These are phyloP conservation scores for Parnassius apollo DNA, from an alignment of 2,888 invertebrate species.

Conservation along the genomic window DNA sequence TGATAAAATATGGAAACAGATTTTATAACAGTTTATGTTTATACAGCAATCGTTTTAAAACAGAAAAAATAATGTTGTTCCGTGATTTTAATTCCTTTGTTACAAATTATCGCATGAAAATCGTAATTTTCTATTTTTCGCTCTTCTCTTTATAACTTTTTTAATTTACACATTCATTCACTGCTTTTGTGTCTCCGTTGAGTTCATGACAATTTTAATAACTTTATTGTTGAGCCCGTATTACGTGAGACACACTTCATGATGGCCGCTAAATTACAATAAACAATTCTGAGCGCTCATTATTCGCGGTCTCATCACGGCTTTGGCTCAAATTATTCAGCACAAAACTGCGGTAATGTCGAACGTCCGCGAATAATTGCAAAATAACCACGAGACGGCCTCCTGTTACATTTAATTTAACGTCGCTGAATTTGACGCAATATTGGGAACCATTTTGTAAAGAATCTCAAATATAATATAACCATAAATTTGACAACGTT, in stretches of 20 bases:
- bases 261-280: slow-evolving; percentile 72
- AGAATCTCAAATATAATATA: slow-evolving; percentile 36
- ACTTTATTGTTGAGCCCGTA: slow-evolving; percentile 61
- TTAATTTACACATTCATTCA: slow-evolving; percentile 36
- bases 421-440: slow-evolving; percentile 59
- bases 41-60: background rate
- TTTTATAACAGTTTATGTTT: no score
- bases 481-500: slow-evolving; percentile 28
- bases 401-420: slow-evolving; percentile 69
- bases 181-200: slow-evolving; percentile 39
- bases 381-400: slow-evolving; percentile 70
- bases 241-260: slow-evolving; percentile 69
- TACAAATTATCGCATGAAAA: slow-evolving; percentile 6
- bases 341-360: slow-evolving; percentile 70
- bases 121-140: slow-evolving; percentile 6
- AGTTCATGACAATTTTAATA: slow-evolving; percentile 61
- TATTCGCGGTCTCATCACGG: slow-evolving; percentile 71
- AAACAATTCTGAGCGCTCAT: slow-evolving; percentile 75
- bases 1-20: no score
- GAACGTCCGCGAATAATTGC: slow-evolving; percentile 75
- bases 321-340: slow-evolving; percentile 69
- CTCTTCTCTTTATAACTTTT: slow-evolving; percentile 21
- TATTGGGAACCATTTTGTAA: slow-evolving; percentile 49
- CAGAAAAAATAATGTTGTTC: background rate
- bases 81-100: slow-evolving; percentile 5